Evolutionary conservation across 2,888 invertebrate genomes (phyloP), one percentile per base, ranked within the genome.

Genomic region (Lasioglossum figueresi): DNA sequence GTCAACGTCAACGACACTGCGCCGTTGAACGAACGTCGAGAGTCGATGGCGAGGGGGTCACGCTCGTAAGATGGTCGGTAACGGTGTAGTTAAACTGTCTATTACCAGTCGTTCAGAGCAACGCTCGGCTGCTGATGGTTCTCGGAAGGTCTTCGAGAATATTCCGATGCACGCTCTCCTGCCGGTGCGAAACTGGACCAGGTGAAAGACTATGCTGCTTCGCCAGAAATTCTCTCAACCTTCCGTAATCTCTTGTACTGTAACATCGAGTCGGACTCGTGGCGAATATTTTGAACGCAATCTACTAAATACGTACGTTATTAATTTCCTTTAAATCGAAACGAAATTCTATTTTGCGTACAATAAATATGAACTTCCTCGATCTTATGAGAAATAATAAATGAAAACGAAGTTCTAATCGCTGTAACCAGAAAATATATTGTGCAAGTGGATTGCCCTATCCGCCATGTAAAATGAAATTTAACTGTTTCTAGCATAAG

Each of bases 71-170:
- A 80, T 52, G 73, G 43, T 31, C 70, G 80, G 68, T 71, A 76
- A 84, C 85, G 78, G 76, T 79, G 83, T 70, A 74, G 83, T 79
- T 85, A 71, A 83, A 83, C 80, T 84, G 79, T 45, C 79, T 76
- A 87, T 88, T 85, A 86, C 89, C 82, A 84, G 75, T 68, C 63
- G 31, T 63, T 31, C 16, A 31, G 31, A 31, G 63, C 31, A 63
- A 63, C 31, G 31, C 63, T 19, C 63, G 16, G 31, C 16, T 63
- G 31, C 31, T 63, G 31, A 63, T 63, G 8, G 27, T 63, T 68
- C 68, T 68, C 68, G 68, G 68, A 68, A 68, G 34, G 4, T 68
- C 34, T 34, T 37, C 37, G 68, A 37, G 68, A 37, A 23, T 68
- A 34, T 34, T 68, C 10, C 34, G 34, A 68, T 10, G 19, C 23